Evolutionary conservation across 2,888 invertebrate species (phyloP), one percentile per base, ranked within the genome.

Genomic region (Euzophera pinguis): DNA sequence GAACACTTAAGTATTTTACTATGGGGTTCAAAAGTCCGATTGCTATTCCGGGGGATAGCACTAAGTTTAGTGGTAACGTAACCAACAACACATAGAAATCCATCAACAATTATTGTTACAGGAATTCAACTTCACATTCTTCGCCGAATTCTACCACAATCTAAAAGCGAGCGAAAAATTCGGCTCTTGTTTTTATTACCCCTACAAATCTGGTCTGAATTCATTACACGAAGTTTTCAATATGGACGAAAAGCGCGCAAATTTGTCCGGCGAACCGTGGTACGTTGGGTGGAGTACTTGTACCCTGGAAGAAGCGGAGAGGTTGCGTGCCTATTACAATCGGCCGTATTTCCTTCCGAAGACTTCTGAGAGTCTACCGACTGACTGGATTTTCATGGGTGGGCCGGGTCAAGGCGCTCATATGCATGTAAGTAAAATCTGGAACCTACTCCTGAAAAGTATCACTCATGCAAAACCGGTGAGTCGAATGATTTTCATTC

Each of bases 301-400:
- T 75, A 95, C 97, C 75, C 94, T 95, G 29, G 92, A 93, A 43
- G 96, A 96, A 52, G 96, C 97, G 0, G 92, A 94, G 66, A 89
- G 92, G 39, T 88, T 99, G 52, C 91, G 98, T 45, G 78, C 92
- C 51, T 96, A 96, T 75, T 97, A 98, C 76, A 84, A 90, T 0
- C 90, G 94, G 32, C 98, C 98, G 0, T 98, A 98, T 75, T 99
- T 99, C 80, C 90, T 99, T 49, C 98, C 98, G 0, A 83, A 82
- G 34, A 93, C 93, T 0, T 95, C 98, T 0, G 98, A 98, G 79
- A 96, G 95, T 67, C 96, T 97, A 69, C 95, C 95, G 57, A 93
- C 96, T 0, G 98, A 98, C 81, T 99, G 98, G 98, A 95, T 99
- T 64, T 99, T 99, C 78, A 98, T 99, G 95, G 99, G 99, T 0